Evolutionary conservation across 2,797 vertebrate species (phyloP), one percentile per base, ranked within the genome.

Genomic region (Naso thynnoides): DNA sequence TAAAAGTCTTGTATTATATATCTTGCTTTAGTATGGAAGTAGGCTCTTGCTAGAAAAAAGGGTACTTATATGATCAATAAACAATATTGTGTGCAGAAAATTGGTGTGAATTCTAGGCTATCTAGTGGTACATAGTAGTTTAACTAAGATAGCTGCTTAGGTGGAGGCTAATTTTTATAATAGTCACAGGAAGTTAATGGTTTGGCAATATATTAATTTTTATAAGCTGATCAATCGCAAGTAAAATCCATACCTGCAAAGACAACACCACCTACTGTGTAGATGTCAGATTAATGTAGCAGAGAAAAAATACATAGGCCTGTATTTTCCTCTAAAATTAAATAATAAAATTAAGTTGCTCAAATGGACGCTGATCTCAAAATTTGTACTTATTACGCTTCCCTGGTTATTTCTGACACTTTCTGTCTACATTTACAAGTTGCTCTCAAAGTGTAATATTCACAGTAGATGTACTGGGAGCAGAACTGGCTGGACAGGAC

Each of bases 401-500:
- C 31, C 8, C 7, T 44, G 27, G 21, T 58, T 38, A 29, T 38
- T 39, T 68, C 2, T 5, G 13, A 11, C 11, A 18, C 47, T 4
- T 29, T 59, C 1, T 26, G 47, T 11, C 23, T 36, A 36, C 10
- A 52, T 38, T 33, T 41, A 19, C 6, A 27, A 23, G 19, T 54
- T 39, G 44, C 65, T 73, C 78, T 65, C n/a, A 31, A 38, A 65
- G 21, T 16, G 2, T 41, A 38, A 14, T 71, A 78, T 58, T 71
- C 42, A 53, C 52, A 65, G 65, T 54, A n/a, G 7, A 82, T 23
- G 49, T 29, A 31, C 38, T 81, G 63, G 60, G 82, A 79, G 81
- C 67, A 58, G 67, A 92, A 84, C 70, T 81, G 80, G 50, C 57
- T 70, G 79, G 83, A 85, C 77, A 85, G 82, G 70, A 78, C 83